Evolutionary conservation across 2,113 vertebrate genomes (phyloP), one percentile per base, ranked within the genome.

Genomic region (Piliocolobus tephrosceles): DNA sequence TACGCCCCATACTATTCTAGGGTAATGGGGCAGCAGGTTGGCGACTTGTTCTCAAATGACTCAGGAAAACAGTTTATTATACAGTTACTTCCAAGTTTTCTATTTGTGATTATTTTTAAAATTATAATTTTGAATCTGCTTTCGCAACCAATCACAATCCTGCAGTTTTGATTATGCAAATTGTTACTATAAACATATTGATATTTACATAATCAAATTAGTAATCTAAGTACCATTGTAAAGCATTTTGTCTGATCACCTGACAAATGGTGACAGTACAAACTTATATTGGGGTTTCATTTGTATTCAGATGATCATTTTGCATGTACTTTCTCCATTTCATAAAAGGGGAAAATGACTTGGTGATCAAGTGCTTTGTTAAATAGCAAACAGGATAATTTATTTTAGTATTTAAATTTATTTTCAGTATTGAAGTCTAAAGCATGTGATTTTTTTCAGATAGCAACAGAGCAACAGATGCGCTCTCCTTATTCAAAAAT

Each of bases 371-470:
- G 3, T 40, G 4, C 30, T 27, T 27, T 90, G 47, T 82, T 72
- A 81, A 94, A 70, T 43, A 70, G 47, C 40, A 85, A 64, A 43
- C 8, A 58, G 18, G 27, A 64, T 64, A 3, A 52, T 83, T 88
- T 78, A 23, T 86, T 95, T 90, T 90, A 58, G 38, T 16, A 58
- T 94, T 79, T 66, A 87, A 66, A 8, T 78, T 72, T 90, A 83
- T 87, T 70, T 79, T 73, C 32, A 73, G 12, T 43, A 55, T 11
- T 90, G 14, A 88, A 50, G n/a, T 87, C 38, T 35, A 96, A 95
- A 95, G 75, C 11, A 50, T 83, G 17, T 43, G 13, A 40, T 43
- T 88, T 91, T 38, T 80, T 84, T 58, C 9, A 35, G 16, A 35
- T 32, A 70, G 38, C 4, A 70, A 12, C 43, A 68, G 88, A 89